Evolutionary conservation across 2,888 invertebrate species (phyloP), one percentile per base, ranked within the genome.

Genomic region (Hydroisotoma schaefferi): DNA sequence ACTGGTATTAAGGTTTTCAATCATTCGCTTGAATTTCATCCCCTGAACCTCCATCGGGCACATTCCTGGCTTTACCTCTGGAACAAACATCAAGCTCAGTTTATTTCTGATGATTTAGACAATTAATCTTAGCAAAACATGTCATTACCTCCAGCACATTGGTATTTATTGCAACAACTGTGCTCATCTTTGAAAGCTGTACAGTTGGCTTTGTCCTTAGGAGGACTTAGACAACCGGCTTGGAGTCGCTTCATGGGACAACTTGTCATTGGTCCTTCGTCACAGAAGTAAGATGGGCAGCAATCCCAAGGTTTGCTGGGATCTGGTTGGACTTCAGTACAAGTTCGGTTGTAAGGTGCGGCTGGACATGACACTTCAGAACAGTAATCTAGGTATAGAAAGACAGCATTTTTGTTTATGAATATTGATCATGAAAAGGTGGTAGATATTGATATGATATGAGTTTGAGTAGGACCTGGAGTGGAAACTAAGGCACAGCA

Each of bases 111-210:
- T n/a, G n/a, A n/a, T n/a, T n/a, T n/a, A n/a, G n/a, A n/a, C n/a
- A n/a, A n/a, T n/a, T n/a, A n/a, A n/a, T n/a, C n/a, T 26, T 43
- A 23, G 25, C n/a, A 38, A 10, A 33, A 33, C 15, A 33, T 33
- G 8, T 33, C 23, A 22, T 38, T 48, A 63, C 65, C 63, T 55
- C 54, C 57, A 23, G 63, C 60, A 40, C 69, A 69, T 54, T 69
- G 69, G 49, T 61, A 69, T 22, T 69, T 69, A 25, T 62, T 60
- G 49, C 69, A 69, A 18, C 69, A 69, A 1, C 69, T 66, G 29
- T 67, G 60, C 1, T 46, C 20, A 49, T 69, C 69, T 22, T 60
- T 60, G 38, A 69, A 69, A 20, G 58, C 64, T 10, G 59, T 40
- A 29, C 69, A 69, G 46, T 69, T 64, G 12, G 49, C 49, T 37